Evolutionary conservation across 2,888 invertebrate genomes (phyloP), one percentile per base, ranked within the genome.

Genomic region (Podotricha telesiphe): DNA sequence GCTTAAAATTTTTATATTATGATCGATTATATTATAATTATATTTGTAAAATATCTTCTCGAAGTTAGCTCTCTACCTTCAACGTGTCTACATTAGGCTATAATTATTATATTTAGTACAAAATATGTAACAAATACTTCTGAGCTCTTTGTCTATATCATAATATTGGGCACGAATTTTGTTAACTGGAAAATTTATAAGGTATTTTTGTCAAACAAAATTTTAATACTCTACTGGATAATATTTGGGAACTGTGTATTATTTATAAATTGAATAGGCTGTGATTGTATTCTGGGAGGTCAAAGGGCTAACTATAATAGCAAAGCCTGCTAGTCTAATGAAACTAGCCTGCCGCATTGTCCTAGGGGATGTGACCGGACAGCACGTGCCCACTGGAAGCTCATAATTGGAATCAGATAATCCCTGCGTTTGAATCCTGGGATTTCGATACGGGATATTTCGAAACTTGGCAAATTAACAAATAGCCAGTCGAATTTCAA

Each of bases 401-500:
- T 68, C 71, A 68, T 75, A 74, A 75, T 75, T 74, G 75, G 74
- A 74, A 75, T 73, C 69, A 70, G 59, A 73, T 72, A 68, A 72
- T 70, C 67, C 71, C 73, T 53, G 69, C 65, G 71, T 71, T 73
- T 68, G 63, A 66, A 59, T 65, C 62, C 62, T 69, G 62, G 59
- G 66, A 69, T 70, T 71, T 65, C 66, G 66, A 73, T 73, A 70
- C 61, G 66, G 62, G 53, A 64, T 47, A 63, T 62, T 67, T 58
- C 15, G 47, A 66, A 67, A 65, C 64, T 53, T 65, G 65, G 37
- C 40, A 68, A 61, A 45, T 65, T 59, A 45, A 22, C 45, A 28
- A 45, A 28, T 28, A 22, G 42, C 22, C 6, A 22, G 59, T 45
- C n/a, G 5, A 59, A 17, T 59, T 59, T 59, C 22, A n/a, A n/a